Conservation (phyloP, 1,140 invertebrate genomes). For the Wasmannia auropunctata region DNA sequence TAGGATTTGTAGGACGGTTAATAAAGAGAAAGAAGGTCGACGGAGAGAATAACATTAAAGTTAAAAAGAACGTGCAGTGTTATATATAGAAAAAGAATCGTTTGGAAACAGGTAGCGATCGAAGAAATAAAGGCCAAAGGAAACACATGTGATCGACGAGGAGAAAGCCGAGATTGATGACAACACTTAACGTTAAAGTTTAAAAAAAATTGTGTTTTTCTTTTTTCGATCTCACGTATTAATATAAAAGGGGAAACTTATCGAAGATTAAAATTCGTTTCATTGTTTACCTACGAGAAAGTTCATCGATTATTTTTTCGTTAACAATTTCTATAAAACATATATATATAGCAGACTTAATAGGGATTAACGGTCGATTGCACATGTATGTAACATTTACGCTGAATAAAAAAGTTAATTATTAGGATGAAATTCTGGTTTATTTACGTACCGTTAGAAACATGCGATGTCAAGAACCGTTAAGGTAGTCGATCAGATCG, state of each 20-base stretch:
- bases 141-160: not conserved
- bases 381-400: not conserved
- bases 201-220: not conserved
- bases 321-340: not conserved
- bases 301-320: not conserved
- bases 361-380: not conserved
- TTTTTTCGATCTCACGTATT: not conserved
- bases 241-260: not conserved
- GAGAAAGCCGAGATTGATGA: not conserved
- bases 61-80: not conserved
- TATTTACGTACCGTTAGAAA: constrained; percentile 26
- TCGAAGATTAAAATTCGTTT: not conserved
- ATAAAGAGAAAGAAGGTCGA: not conserved
- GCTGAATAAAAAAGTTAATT: constrained; percentile 36
- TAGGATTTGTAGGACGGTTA: not conserved
- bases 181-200: not conserved
- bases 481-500: not conserved
- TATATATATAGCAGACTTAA: not conserved
- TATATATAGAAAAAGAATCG: not conserved
- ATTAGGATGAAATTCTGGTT: not conserved
- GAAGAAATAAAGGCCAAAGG: not conserved
- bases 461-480: constrained; percentile 25
- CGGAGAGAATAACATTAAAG: not conserved
- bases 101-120: not conserved
- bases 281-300: not conserved